Conservation (phyloP, 2,888 invertebrate species). For the Cetonia aurata region DNA sequence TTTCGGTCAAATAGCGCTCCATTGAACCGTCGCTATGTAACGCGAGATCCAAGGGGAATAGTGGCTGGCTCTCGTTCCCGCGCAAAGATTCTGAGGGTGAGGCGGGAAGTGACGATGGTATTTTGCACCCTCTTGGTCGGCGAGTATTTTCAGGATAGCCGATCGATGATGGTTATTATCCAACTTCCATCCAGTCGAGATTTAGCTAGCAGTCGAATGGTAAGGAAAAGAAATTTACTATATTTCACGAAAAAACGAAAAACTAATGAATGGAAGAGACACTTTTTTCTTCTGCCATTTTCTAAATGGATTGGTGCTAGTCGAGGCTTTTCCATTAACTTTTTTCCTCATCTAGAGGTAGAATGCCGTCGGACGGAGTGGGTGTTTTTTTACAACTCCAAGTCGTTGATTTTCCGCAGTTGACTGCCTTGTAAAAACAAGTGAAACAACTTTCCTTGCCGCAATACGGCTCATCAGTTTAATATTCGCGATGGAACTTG, state of each 20-base stretch:
- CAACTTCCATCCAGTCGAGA: too few species aligned
- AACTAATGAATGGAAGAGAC: too few species aligned
- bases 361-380: slow-evolving; percentile 1
- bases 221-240: too few species aligned
- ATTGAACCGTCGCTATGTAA: slow-evolving; percentile 10
- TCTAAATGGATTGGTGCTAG: slow-evolving; percentile 5
- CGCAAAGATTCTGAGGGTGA: too few species aligned
- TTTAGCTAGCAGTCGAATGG: too few species aligned
- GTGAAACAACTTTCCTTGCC: slow-evolving; percentile 23
- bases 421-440: neutral
- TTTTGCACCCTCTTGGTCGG: too few species aligned
- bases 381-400: neutral
- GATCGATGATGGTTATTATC: too few species aligned
- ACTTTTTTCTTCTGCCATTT: too few species aligned
- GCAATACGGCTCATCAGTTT: slow-evolving; percentile 19
- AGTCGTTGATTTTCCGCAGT: neutral
- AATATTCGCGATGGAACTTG: slow-evolving; percentile 2
- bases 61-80: neutral
- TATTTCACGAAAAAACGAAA: too few species aligned
- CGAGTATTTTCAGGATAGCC: too few species aligned
- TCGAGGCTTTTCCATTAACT: slow-evolving; percentile 2
- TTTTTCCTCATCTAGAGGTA: neutral
- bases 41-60: slow-evolving; percentile 6
- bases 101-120: too few species aligned
- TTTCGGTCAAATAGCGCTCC: slow-evolving; percentile 19